Percentiles rank a stretch among this genome's conserved stretches.
Evolutionary conservation across 1,140 invertebrate genomes (phyloP).

Genomic region (Zeugodacus cucurbitae): DNA sequence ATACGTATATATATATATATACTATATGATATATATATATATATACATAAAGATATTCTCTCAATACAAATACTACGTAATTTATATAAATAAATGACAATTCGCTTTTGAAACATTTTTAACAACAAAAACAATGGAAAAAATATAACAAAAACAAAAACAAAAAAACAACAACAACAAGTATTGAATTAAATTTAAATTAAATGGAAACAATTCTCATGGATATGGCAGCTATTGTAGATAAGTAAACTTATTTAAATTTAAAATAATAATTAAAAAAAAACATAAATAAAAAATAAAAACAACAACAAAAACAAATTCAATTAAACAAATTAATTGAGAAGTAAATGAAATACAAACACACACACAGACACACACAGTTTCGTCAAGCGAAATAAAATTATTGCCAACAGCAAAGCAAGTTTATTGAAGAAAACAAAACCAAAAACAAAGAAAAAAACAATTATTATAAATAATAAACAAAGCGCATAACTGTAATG

Average conservation of each 20-base stretch:
- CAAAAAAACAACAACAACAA: neutral
- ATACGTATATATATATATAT: constrained; percentile 42
- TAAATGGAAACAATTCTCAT: constrained; percentile 61
- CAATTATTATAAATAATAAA: neutral
- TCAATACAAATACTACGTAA: constrained; percentile 16
- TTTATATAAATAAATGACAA: constrained; percentile 40
- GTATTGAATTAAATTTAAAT: constrained; percentile 37
- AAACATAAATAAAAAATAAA: too few species aligned
- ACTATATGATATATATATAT: constrained; percentile 53
- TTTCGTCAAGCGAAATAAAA: neutral
- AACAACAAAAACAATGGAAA: too few species aligned
- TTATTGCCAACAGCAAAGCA: neutral
- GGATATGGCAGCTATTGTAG: constrained; percentile 65
- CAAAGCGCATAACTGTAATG: neutral
- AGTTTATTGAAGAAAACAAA: neutral
- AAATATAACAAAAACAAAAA: neutral
- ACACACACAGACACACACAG: neutral
- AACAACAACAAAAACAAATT: constrained; percentile 15
- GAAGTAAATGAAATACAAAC: neutral
- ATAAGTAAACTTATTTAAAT: constrained; percentile 65
- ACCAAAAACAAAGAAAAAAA: neutral
- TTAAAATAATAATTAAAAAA: constrained; percentile 50
- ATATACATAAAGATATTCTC: constrained; percentile 50
- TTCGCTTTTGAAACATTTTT: constrained; percentile 42
- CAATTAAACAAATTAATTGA: constrained; percentile 25